phyloP scores from a whole-genome alignment of 2,113 vertebrate species.

The Siniperca knerii region DNA sequence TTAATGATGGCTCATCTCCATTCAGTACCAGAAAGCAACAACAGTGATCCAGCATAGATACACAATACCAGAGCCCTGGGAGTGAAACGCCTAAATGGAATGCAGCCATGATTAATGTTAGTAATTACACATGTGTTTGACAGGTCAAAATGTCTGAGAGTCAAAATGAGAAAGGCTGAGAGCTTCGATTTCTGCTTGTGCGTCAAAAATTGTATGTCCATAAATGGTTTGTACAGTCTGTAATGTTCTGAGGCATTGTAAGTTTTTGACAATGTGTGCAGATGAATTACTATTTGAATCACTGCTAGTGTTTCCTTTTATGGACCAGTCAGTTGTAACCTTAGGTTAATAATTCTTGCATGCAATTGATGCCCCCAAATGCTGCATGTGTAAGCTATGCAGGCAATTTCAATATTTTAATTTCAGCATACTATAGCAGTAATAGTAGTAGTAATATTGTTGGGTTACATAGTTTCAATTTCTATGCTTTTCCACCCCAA shows the following conservation, averaged over 20 bases:
- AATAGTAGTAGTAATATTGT: too few species aligned
- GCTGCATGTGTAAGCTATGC: neutral
- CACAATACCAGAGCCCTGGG: neutral
- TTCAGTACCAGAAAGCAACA: neutral
- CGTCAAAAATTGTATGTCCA: too few species aligned
- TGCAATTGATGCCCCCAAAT: neutral
- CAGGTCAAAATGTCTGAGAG: neutral
- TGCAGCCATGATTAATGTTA: too few species aligned
- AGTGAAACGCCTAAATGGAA: neutral
- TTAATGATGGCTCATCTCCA: neutral
- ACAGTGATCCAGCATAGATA: too few species aligned
- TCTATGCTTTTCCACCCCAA: neutral
- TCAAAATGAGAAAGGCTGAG: neutral
- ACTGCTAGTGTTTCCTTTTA: neutral
- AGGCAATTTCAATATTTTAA: neutral
- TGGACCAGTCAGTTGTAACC: too few species aligned
- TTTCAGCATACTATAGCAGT: neutral
- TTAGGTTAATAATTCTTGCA: neutral
- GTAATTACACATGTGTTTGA: neutral
- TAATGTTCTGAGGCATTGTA: neutral
- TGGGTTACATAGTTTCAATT: neutral
- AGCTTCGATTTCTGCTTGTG: too few species aligned
- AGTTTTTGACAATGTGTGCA: neutral
- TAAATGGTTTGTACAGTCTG: neutral
- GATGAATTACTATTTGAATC: neutral